Evolutionary conservation across 2,797 vertebrate genomes (phyloP).

Genomic region (Sus cebifrons): DNA sequence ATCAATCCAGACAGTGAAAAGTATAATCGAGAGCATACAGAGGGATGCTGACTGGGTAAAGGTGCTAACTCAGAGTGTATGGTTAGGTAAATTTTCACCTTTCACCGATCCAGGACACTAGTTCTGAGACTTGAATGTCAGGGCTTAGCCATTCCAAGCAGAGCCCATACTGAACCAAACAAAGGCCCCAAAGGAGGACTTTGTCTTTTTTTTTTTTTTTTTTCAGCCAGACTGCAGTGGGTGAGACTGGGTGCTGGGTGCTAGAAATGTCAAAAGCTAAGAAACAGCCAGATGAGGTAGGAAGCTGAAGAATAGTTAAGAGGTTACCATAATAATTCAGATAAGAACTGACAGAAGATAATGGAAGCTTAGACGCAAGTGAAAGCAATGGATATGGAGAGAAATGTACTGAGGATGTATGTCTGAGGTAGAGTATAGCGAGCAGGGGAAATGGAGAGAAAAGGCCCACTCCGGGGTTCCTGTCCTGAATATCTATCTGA

Average conservation of each 20-base stretch:
- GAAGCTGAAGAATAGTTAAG: background rate
- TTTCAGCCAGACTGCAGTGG: background rate
- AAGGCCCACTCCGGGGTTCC: background rate
- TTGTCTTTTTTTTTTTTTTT: background rate
- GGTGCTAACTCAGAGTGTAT: background rate
- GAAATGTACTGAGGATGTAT: background rate
- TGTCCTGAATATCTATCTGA: background rate
- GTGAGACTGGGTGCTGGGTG: background rate
- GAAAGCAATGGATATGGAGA: background rate
- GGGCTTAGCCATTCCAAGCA: background rate
- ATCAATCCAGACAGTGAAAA: background rate
- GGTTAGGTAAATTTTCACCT: background rate
- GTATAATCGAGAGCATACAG: background rate
- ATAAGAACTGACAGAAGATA: background rate
- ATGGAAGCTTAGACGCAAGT: background rate
- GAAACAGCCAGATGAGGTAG: background rate
- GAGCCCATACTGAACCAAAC: background rate
- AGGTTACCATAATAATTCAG: background rate
- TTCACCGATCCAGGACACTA: background rate
- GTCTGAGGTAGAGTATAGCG: background rate
- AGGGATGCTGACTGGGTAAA: background rate
- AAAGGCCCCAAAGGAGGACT: background rate
- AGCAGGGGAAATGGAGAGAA: background rate
- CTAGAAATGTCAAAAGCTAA: background rate
- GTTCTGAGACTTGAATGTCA: background rate